Percentiles rank a stretch among this genome's conserved stretches.
These are phyloP conservation scores for Conus ventricosus DNA, from an alignment of 1,140 invertebrate species.

Conservation along the genomic window DNA sequence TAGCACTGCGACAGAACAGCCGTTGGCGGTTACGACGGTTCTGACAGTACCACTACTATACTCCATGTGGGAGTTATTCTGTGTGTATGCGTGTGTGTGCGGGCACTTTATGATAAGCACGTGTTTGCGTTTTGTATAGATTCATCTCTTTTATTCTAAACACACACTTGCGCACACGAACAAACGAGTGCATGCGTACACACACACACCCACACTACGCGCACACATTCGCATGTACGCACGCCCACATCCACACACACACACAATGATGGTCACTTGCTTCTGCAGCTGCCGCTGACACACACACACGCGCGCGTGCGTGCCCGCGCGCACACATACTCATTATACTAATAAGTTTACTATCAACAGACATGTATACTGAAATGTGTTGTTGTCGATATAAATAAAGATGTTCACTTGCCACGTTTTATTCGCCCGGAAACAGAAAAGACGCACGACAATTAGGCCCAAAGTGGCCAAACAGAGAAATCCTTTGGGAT, in stretches of 20 bases:
- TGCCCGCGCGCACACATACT: not conserved
- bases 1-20: no score
- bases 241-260: constrained; percentile 11
- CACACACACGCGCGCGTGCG: not conserved
- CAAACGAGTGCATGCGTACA: not conserved
- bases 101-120: no score
- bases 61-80: not conserved
- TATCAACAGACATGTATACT: no score
- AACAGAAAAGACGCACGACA: no score
- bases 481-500: no score
- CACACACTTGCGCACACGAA: not conserved
- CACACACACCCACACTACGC: not conserved
- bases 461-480: no score
- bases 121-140: not conserved
- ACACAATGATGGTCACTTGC: not conserved
- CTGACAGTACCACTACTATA: no score
- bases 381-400: no score
- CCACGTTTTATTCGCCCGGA: not conserved
- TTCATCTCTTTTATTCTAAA: no score
- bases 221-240: constrained; percentile 1
- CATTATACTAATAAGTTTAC: not conserved
- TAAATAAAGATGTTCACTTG: not conserved
- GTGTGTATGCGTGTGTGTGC: not conserved
- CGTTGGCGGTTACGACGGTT: no score
- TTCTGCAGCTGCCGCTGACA: not conserved